Evolutionary conservation across 1,140 invertebrate genomes (phyloP).

Genomic region (Platyscapa corneri): DNA sequence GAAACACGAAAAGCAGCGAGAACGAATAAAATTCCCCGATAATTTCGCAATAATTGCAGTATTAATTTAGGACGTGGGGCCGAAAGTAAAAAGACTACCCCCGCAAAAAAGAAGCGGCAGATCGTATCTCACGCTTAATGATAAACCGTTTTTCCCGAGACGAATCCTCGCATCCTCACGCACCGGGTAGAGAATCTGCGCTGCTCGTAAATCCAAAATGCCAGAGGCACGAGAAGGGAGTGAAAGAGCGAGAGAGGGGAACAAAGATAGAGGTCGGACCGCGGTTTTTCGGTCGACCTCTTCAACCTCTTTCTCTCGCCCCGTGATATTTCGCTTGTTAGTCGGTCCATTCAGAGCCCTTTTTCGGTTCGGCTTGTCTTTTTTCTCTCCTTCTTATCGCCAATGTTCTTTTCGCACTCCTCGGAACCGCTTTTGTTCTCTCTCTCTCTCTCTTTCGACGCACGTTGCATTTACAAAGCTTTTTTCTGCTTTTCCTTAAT

Average conservation of each 20-base stretch:
- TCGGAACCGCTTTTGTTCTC: not conserved
- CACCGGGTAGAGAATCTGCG: not conserved
- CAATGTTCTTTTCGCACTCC: not conserved
- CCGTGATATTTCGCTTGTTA: not conserved
- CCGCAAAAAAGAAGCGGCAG: not conserved
- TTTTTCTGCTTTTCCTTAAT: no score
- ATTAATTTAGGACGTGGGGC: slow-evolving; percentile 9
- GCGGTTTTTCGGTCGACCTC: not conserved
- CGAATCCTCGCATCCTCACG: not conserved
- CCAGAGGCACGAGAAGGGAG: slow-evolving; percentile 2
- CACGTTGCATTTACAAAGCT: no score
- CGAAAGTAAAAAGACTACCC: not conserved
- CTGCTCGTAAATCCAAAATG: slow-evolving; percentile 27
- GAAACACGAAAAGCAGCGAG: not conserved
- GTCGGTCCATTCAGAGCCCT: not conserved
- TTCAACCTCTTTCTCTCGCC: not conserved
- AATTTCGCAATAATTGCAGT: slow-evolving; percentile 12
- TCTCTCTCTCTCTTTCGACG: not conserved
- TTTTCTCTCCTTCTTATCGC: not conserved
- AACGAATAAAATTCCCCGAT: slow-evolving; percentile 19
- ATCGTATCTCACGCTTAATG: slow-evolving; percentile 36
- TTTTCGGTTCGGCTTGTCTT: not conserved
- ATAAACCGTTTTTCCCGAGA: not conserved
- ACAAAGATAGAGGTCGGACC: not conserved
- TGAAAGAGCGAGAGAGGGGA: not conserved